These are phyloP conservation scores for Alligator mississippiensis DNA, from an alignment of 2,113 vertebrate genomes.

Conservation along the genomic window DNA sequence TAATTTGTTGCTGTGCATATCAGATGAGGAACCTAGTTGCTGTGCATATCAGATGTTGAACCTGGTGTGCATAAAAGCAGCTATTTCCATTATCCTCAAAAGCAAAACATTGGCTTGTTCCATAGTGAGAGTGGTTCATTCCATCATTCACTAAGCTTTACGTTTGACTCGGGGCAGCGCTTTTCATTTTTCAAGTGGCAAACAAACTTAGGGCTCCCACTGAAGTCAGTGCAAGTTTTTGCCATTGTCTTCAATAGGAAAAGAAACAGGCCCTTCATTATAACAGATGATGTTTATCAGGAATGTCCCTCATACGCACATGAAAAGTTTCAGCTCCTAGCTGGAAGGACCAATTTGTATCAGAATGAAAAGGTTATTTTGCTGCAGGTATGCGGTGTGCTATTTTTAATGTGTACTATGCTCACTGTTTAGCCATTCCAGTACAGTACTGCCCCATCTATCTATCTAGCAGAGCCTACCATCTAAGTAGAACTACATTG, in stretches of 20 bases:
- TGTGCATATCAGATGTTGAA: background rate
- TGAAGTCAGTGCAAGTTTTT: background rate
- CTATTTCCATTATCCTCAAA: background rate
- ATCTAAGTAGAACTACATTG: background rate
- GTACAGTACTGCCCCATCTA: fast-evolving
- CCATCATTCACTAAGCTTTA: background rate
- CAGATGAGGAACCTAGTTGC: background rate
- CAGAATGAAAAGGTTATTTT: background rate
- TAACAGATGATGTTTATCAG: background rate
- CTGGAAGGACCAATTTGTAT: background rate
- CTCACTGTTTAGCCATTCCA: background rate
- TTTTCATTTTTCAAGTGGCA: background rate
- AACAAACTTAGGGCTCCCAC: background rate
- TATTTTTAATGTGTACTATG: background rate
- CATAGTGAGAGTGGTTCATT: background rate
- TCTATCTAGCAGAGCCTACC: background rate
- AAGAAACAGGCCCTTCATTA: background rate
- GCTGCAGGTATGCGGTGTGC: fast-evolving
- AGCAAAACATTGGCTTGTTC: background rate
- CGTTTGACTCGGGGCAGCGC: background rate
- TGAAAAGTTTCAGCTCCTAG: background rate
- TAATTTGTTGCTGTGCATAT: background rate
- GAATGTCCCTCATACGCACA: background rate
- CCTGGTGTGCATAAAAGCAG: background rate
- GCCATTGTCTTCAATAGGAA: background rate